phyloP scores from a whole-genome alignment of 1,140 invertebrate species.

The Drosophila nigrodunni region DNA sequence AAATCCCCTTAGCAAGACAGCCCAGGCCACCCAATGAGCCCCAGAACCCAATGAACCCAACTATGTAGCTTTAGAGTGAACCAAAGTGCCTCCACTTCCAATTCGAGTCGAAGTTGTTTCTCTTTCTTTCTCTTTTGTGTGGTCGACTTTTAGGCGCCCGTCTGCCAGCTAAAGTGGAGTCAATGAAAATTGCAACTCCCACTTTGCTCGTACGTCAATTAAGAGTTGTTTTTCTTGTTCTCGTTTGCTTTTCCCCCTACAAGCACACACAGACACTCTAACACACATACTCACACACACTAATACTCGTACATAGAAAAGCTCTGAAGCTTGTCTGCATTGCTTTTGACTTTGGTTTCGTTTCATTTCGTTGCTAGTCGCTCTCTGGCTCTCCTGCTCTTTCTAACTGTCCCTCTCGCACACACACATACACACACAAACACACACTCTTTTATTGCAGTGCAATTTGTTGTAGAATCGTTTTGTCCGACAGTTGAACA shows the following conservation, averaged over 20 bases:
- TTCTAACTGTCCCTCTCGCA: conserved; percentile 32
- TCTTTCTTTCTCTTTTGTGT: conserved; percentile 21
- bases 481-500: conserved; percentile 84
- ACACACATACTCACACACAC: conserved; percentile 19
- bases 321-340: conserved; percentile 52
- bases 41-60: neutral
- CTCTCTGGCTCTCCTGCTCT: conserved; percentile 12
- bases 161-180: conserved; percentile 78
- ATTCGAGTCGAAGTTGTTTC: neutral
- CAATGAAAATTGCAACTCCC: conserved; percentile 84
- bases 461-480: conserved; percentile 84
- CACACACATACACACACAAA: conserved; percentile 33
- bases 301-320: conserved; percentile 26
- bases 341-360: conserved; percentile 34
- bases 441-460: conserved; percentile 73
- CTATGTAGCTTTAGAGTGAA: neutral
- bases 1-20: conserved; percentile 3
- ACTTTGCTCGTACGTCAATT: conserved; percentile 84
- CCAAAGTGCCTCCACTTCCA: conserved; percentile 26
- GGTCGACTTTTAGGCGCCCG: conserved; percentile 50
- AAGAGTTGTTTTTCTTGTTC: conserved; percentile 58
- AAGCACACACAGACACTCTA: conserved; percentile 12
- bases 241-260: conserved; percentile 12
- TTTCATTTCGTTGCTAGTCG: conserved; percentile 1
- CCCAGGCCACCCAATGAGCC: neutral